Percentiles rank a stretch among this genome's conserved stretches.
These are phyloP conservation scores for Drosophila takahashii DNA, from an alignment of 1,140 invertebrate species.

Conservation along the genomic window DNA sequence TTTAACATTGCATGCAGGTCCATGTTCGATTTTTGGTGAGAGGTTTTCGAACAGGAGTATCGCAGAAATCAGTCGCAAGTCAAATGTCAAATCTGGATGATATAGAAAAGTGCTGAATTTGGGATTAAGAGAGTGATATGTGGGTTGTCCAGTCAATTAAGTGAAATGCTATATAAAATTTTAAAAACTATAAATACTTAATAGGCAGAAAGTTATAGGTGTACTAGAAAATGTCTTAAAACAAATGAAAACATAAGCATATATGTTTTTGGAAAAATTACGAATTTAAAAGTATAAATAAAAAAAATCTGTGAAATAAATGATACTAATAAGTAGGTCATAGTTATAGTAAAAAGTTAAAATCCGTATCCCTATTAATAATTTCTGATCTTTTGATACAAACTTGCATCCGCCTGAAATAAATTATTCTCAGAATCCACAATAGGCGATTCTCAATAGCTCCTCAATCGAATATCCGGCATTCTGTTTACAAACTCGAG, in stretches of 20 bases:
- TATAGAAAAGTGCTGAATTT: background rate
- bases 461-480: conserved; percentile 62
- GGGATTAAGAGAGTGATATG: background rate
- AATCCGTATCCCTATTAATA: too few relatives aligned
- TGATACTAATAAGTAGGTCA: background rate
- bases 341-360: background rate
- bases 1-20: background rate
- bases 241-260: too few relatives aligned
- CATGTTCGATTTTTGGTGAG: background rate
- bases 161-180: background rate
- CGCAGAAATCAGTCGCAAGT: background rate
- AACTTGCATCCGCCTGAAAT: background rate
- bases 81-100: conserved; percentile 3
- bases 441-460: conserved; percentile 9
- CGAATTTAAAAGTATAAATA: too few relatives aligned
- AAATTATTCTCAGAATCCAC: conserved; percentile 10
- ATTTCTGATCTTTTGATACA: too few relatives aligned
- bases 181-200: too few relatives aligned
- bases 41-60: conserved; percentile 1
- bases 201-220: background rate
- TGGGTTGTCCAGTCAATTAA: background rate
- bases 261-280: too few relatives aligned
- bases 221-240: too few relatives aligned
- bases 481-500: conserved; percentile 66
- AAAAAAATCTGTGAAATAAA: too few relatives aligned